Percentiles rank a stretch among this genome's conserved stretches.
Evolutionary conservation across 2,888 invertebrate genomes (phyloP).

Genomic region (Coelogynopora nodosa): DNA sequence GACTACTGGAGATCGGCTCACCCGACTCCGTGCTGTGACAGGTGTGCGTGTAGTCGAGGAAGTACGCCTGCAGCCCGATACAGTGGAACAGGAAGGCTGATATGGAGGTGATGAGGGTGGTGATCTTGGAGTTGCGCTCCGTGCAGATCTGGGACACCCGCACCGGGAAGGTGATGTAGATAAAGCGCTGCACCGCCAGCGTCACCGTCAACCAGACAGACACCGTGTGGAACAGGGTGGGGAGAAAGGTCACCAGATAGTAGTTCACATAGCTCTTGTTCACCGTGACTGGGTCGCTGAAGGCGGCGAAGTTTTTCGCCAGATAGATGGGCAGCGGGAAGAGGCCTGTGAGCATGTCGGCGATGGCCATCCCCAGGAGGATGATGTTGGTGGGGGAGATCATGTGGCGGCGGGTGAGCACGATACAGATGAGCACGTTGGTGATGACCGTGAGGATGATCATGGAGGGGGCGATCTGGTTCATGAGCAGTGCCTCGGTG

Average conservation of each 20-base stretch:
- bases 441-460: slow-evolving; percentile 81
- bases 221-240: slow-evolving; percentile 75
- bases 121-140: slow-evolving; percentile 59
- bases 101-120: slow-evolving; percentile 21
- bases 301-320: slow-evolving; percentile 49
- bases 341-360: slow-evolving; percentile 77
- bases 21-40: background rate
- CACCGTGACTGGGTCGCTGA: slow-evolving; percentile 15
- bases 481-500: slow-evolving; percentile 64
- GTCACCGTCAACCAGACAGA: slow-evolving; percentile 88
- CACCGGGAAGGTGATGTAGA: slow-evolving; percentile 88
- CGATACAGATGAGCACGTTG: slow-evolving; percentile 83
- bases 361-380: slow-evolving; percentile 88
- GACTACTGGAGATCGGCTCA: background rate
- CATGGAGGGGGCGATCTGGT: slow-evolving; percentile 77
- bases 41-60: background rate
- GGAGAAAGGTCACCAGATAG: slow-evolving; percentile 54
- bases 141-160: slow-evolving; percentile 74
- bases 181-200: slow-evolving; percentile 84
- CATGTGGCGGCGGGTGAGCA: slow-evolving; percentile 84
- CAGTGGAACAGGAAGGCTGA: slow-evolving; percentile 36
- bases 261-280: slow-evolving; percentile 69
- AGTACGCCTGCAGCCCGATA: slow-evolving; percentile 56
- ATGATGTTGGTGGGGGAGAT: slow-evolving; percentile 84
- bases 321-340: slow-evolving; percentile 42